Conservation (phyloP, 1,140 invertebrate species). For the Tetragonula clypearis region DNA sequence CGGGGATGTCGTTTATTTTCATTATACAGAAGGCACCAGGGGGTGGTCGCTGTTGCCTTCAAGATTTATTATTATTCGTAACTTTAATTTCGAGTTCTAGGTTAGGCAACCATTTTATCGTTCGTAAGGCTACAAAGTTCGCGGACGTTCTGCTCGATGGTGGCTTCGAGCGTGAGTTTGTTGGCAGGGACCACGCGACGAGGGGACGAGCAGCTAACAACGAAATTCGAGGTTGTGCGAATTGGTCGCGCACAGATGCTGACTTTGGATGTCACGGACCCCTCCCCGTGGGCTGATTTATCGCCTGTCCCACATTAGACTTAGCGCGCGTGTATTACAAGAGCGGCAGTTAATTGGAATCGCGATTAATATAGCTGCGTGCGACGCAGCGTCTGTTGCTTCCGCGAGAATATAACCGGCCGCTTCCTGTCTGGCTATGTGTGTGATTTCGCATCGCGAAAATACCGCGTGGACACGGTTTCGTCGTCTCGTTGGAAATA, state of each 20-base stretch:
- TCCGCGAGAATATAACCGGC: slow-evolving; percentile 42
- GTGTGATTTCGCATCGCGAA: neutral
- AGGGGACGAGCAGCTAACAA: neutral
- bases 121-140: neutral
- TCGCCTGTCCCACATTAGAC: slow-evolving; percentile 50
- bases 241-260: neutral
- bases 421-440: slow-evolving; percentile 3
- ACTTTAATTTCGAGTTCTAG: too few relatives aligned
- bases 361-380: slow-evolving; percentile 61
- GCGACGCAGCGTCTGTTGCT: slow-evolving; percentile 26
- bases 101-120: neutral
- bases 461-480: neutral
- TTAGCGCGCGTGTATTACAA: slow-evolving; percentile 51
- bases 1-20: too few relatives aligned
- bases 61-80: too few relatives aligned
- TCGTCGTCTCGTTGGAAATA: neutral
- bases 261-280: slow-evolving; percentile 11
- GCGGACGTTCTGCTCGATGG: neutral
- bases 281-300: slow-evolving; percentile 51
- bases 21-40: too few relatives aligned
- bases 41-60: too few relatives aligned
- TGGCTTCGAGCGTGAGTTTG: neutral
- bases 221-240: neutral
- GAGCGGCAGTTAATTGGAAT: slow-evolving; percentile 62
- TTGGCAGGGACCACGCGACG: neutral